Evolutionary conservation across 2,797 vertebrate genomes (phyloP).

Genomic region (Channa striata): DNA sequence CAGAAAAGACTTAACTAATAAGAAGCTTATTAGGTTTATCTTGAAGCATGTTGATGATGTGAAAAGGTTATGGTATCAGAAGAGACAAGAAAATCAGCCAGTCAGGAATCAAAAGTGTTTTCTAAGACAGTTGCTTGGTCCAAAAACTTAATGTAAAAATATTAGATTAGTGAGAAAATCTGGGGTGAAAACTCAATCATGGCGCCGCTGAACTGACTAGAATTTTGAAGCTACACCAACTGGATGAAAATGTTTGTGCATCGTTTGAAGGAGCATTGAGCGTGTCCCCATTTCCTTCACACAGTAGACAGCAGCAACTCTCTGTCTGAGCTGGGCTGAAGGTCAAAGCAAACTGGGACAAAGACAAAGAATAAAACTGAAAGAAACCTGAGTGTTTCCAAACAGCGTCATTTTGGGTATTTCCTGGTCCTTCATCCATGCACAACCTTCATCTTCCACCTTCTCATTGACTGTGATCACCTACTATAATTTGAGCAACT

Average conservation of each 20-base stretch:
- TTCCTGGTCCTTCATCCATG: too few relatives aligned
- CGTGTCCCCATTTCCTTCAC: constrained; percentile 19
- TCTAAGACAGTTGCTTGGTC: neutral
- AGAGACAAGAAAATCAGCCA: neutral
- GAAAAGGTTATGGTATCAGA: neutral
- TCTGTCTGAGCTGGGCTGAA: constrained; percentile 28
- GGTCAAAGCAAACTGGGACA: constrained; percentile 51
- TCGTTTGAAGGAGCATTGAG: constrained; percentile 21
- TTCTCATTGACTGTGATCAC: too few relatives aligned
- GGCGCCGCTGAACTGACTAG: constrained; percentile 7
- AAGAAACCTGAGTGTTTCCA: neutral
- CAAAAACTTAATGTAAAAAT: neutral
- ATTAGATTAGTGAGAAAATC: neutral
- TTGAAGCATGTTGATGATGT: too few relatives aligned
- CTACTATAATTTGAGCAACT: too few relatives aligned
- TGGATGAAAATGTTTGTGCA: constrained; percentile 17
- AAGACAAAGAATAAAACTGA: constrained; percentile 27
- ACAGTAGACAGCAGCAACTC: constrained; percentile 21
- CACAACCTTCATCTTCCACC: too few relatives aligned
- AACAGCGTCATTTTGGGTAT: neutral
- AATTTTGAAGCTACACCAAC: constrained; percentile 2
- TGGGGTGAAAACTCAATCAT: constrained; percentile 1
- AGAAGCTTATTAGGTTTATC: too few relatives aligned
- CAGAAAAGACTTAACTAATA: too few relatives aligned
- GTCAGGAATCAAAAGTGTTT: neutral